Evolutionary conservation across 2,888 invertebrate species (phyloP).

Genomic region (Ennomos erosarius): DNA sequence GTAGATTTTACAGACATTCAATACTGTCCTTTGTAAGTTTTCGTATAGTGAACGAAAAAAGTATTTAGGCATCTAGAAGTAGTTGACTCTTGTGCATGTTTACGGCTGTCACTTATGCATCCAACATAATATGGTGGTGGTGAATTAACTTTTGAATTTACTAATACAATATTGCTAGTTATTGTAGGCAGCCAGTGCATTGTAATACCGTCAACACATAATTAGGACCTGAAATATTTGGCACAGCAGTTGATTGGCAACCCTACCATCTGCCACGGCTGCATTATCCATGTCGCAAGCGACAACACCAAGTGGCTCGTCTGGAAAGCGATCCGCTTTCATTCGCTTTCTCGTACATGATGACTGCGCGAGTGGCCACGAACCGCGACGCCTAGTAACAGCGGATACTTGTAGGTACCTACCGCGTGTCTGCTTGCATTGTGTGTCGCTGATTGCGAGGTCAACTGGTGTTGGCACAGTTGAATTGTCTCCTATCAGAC

Average conservation of each 20-base stretch:
- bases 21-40: neutral
- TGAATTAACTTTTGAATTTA: too few species aligned
- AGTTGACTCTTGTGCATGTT: conserved; percentile 11
- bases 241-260: conserved; percentile 18
- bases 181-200: too few species aligned
- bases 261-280: conserved; percentile 37
- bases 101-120: conserved; percentile 5
- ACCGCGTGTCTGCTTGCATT: conserved; percentile 22
- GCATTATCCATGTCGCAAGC: conserved; percentile 51
- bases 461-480: conserved; percentile 10
- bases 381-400: conserved; percentile 40
- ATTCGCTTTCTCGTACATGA: conserved; percentile 69
- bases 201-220: too few species aligned
- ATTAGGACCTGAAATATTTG: too few species aligned
- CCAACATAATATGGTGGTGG: too few species aligned
- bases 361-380: conserved; percentile 49
- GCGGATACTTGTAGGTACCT: conserved; percentile 15
- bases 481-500: conserved; percentile 4
- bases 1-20: too few species aligned
- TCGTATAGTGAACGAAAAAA: conserved; percentile 4
- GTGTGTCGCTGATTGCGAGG: conserved; percentile 9
- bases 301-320: conserved; percentile 39
- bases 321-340: conserved; percentile 74
- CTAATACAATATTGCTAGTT: too few species aligned
- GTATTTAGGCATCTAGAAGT: conserved; percentile 17